phyloP scores from a whole-genome alignment of 2,113 vertebrate genomes.

The Notarius quadriscutis region DNA sequence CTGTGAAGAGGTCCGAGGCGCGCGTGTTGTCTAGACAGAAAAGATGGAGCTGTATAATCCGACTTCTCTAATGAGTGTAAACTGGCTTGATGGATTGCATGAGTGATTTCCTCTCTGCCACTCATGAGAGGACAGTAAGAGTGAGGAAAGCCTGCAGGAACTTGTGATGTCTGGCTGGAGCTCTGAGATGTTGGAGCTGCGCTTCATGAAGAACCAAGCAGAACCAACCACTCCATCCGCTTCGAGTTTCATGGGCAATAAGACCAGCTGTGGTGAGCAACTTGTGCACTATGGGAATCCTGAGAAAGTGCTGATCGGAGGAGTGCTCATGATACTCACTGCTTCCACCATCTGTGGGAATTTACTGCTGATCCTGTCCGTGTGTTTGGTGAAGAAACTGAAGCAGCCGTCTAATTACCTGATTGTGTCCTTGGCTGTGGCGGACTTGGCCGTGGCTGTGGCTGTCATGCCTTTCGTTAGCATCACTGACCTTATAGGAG shows the following conservation, averaged over 20 bases:
- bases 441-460: slow-evolving; percentile 88
- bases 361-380: slow-evolving; percentile 90
- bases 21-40: not conserved
- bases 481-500: slow-evolving; percentile 92
- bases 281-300: not conserved
- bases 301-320: slow-evolving; percentile 81
- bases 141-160: not conserved
- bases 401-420: slow-evolving; percentile 94
- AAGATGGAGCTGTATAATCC: not conserved
- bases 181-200: slow-evolving; percentile 3
- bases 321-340: slow-evolving; percentile 85
- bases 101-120: not conserved
- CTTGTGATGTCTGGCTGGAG: not conserved
- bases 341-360: slow-evolving; percentile 91
- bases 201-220: not conserved
- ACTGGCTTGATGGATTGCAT: not conserved
- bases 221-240: not conserved
- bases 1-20: not conserved
- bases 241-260: not conserved
- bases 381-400: slow-evolving; percentile 95
- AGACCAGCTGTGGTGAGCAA: not conserved
- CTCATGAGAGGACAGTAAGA: not conserved
- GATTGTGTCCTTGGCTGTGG: slow-evolving; percentile 91
- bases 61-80: not conserved
- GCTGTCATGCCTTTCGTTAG: slow-evolving; percentile 97